phyloP scores from a whole-genome alignment of 2,888 invertebrate genomes.

The Elgonia sp. region DNA sequence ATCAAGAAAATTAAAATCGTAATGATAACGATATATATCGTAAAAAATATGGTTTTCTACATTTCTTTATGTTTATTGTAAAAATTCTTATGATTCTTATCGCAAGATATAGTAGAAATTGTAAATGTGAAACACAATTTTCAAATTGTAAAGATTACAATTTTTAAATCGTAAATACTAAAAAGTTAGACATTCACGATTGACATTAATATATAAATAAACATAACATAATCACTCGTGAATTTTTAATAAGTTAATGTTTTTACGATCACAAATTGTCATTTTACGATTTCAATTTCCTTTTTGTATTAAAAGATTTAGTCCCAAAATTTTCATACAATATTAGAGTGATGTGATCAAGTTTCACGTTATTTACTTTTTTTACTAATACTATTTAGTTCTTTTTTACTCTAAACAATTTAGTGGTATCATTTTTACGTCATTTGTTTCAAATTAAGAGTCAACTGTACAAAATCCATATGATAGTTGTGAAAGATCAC shows the following conservation, averaged over 20 bases:
- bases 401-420: constrained; percentile 5
- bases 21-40: neutral
- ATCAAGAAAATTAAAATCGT: no score
- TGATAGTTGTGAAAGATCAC: no score
- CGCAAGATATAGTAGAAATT: neutral
- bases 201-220: no score
- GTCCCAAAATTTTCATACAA: constrained; percentile 25
- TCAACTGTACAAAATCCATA: constrained; percentile 34
- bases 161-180: neutral
- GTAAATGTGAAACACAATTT: no score
- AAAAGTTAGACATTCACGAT: neutral
- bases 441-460: neutral
- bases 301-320: neutral
- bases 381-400: constrained; percentile 12
- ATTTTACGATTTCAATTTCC: no score
- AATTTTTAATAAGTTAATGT: no score
- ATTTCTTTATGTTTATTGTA: no score
- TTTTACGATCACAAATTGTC: no score
- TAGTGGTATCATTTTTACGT: neutral
- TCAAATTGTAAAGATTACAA: no score
- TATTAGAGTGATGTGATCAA: constrained; percentile 18
- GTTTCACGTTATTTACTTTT: neutral
- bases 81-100: neutral
- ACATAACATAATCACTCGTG: no score
- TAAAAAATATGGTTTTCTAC: neutral